These are phyloP conservation scores for Cephus cinctus DNA, from an alignment of 1,140 invertebrate genomes.

Conservation along the genomic window DNA sequence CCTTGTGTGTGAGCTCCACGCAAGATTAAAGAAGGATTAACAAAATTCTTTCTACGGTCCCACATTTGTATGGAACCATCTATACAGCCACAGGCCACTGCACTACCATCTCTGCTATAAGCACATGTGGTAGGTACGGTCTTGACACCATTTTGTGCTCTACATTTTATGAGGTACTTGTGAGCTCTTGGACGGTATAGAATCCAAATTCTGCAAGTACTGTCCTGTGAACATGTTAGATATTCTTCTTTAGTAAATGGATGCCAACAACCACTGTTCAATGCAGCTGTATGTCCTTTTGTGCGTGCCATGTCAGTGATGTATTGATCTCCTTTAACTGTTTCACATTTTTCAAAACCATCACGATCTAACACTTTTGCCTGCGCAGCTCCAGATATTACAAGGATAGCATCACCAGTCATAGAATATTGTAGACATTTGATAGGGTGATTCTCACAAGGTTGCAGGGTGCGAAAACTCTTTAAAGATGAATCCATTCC, in stretches of 20 bases:
- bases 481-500: slow-evolving; percentile 92
- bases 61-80: slow-evolving; percentile 98
- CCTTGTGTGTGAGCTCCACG: slow-evolving; percentile 81
- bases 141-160: slow-evolving; percentile 85
- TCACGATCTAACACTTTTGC: slow-evolving; percentile 96
- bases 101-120: slow-evolving; percentile 85
- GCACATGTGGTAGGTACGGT: slow-evolving; percentile 82
- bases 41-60: slow-evolving; percentile 86
- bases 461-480: slow-evolving; percentile 88
- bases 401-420: slow-evolving; percentile 92
- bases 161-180: slow-evolving; percentile 85
- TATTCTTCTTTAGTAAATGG: slow-evolving; percentile 91
- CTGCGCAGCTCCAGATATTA: slow-evolving; percentile 87
- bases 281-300: slow-evolving; percentile 91
- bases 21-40: slow-evolving; percentile 76
- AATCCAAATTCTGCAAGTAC: slow-evolving; percentile 90
- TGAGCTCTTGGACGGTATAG: slow-evolving; percentile 76
- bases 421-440: slow-evolving; percentile 86
- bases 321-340: slow-evolving; percentile 96
- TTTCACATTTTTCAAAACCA: slow-evolving; percentile 94
- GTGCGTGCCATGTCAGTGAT: slow-evolving; percentile 92
- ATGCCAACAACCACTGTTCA: slow-evolving; percentile 93
- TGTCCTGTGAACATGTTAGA: slow-evolving; percentile 90
- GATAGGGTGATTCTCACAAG: slow-evolving; percentile 95
- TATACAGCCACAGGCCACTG: slow-evolving; percentile 86